Conservation (phyloP, 35 echinoderm and acorn worm species). For the Ophioderma brevispina region DNA sequence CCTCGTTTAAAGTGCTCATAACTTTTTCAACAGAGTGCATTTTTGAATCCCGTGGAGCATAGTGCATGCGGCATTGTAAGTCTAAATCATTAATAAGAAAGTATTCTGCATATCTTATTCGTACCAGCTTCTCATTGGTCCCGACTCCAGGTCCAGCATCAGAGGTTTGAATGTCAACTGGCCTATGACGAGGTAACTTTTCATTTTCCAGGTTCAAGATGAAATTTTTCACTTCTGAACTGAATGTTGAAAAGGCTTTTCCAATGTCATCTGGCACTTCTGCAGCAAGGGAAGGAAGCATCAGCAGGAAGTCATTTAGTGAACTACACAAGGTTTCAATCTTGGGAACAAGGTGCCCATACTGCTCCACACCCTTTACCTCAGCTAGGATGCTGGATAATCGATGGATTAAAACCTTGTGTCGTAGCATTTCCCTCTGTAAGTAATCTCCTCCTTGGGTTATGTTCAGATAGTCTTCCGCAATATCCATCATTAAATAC, state of each 20-base stretch:
- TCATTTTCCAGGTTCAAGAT: neutral
- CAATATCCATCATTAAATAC: neutral
- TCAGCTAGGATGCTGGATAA: neutral
- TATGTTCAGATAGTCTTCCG: neutral
- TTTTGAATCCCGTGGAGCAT: neutral
- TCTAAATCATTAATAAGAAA: neutral
- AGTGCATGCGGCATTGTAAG: neutral
- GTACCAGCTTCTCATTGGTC: neutral
- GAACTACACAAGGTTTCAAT: neutral
- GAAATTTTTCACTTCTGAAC: neutral
- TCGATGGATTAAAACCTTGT: neutral
- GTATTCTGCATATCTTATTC: neutral
- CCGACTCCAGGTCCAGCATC: neutral
- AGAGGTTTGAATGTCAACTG: neutral
- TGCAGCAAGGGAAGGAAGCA: neutral
- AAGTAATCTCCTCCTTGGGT: neutral
- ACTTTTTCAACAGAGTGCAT: neutral
- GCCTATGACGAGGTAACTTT: neutral
- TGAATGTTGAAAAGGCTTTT: neutral
- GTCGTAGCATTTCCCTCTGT: neutral
- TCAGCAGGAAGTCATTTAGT: neutral
- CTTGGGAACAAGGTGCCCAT: neutral
- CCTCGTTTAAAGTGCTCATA: neutral
- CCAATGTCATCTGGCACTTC: neutral
- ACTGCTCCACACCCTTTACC: neutral